Percentiles rank a stretch among this genome's conserved stretches.
Evolutionary conservation across 2,888 invertebrate genomes (phyloP).

Genomic region (Watsonalla cultraria): DNA sequence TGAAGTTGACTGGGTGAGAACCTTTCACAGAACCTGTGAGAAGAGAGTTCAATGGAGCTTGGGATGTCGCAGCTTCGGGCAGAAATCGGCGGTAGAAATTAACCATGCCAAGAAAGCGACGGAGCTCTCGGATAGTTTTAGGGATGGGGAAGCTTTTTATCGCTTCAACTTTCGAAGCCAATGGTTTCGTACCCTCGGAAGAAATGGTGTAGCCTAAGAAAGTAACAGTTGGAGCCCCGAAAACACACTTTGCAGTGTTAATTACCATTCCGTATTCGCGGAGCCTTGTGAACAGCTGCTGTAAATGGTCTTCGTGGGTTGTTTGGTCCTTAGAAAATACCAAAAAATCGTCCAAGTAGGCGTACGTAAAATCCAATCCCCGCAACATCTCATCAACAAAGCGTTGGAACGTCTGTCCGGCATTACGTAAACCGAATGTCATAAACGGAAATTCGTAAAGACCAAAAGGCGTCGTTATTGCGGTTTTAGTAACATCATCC

Average conservation of each 20-base stretch:
- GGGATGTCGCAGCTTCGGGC: slow-evolving; percentile 28
- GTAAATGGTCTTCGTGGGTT: not conserved
- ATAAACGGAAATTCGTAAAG: too few species aligned
- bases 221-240: slow-evolving; percentile 13
- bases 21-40: slow-evolving; percentile 23
- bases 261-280: slow-evolving; percentile 6
- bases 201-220: slow-evolving; percentile 18
- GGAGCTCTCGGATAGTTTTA: slow-evolving; percentile 9
- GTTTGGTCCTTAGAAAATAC: not conserved
- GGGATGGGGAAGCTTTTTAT: slow-evolving; percentile 12
- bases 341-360: not conserved
- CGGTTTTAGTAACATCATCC: slow-evolving; percentile 40
- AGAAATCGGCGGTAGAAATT: slow-evolving; percentile 28
- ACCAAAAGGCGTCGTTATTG: slow-evolving; percentile 25
- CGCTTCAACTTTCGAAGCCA: slow-evolving; percentile 24
- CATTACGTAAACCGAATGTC: slow-evolving; percentile 42
- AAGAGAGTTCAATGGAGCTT: slow-evolving; percentile 31
- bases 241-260: slow-evolving; percentile 18
- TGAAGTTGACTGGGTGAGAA: slow-evolving; percentile 21
- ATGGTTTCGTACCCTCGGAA: slow-evolving; percentile 26
- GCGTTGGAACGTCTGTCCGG: slow-evolving; percentile 43
- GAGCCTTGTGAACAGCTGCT: not conserved
- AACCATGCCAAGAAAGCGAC: slow-evolving; percentile 16
- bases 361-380: not conserved
- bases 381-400: not conserved